A percentile compares a stretch with the other conserved stretches of the same genome.
Evolutionary conservation across 2,888 invertebrate genomes (phyloP).

Genomic region (Cacoxenus indagator): DNA sequence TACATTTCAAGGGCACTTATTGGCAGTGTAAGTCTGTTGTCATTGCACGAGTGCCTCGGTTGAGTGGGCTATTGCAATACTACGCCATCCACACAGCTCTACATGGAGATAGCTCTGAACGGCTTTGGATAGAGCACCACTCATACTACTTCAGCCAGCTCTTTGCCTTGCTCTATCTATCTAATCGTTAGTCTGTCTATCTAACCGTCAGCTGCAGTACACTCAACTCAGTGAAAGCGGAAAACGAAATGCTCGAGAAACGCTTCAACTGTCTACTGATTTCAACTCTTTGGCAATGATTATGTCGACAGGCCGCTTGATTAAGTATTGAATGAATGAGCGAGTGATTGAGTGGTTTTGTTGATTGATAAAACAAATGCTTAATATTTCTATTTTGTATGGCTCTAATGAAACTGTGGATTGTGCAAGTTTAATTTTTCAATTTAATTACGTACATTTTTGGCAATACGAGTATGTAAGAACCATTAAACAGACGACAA

Average conservation of each 20-base stretch:
- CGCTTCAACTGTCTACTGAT: constrained; percentile 51
- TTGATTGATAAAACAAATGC: constrained; percentile 32
- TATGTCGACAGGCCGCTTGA: constrained; percentile 36
- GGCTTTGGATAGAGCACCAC: background rate
- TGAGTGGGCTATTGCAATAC: constrained; percentile 14
- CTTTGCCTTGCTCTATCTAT: background rate
- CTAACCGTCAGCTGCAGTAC: constrained; percentile 41
- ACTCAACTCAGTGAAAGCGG: constrained; percentile 45
- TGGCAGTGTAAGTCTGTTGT: constrained; percentile 40
- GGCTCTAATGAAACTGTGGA: background rate
- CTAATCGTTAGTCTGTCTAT: background rate
- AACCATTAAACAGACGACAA: constrained; percentile 42
- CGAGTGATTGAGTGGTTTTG: constrained; percentile 38
- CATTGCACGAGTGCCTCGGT: constrained; percentile 2
- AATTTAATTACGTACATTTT: constrained; percentile 57
- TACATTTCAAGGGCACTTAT: constrained; percentile 57
- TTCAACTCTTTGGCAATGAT: constrained; percentile 44
- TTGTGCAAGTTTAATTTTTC: constrained; percentile 36
- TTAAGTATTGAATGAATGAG: constrained; percentile 23
- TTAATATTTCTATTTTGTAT: constrained; percentile 26
- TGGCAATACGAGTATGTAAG: constrained; percentile 44
- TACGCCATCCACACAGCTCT: background rate
- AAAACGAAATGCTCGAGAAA: constrained; percentile 51
- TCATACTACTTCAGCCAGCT: background rate
- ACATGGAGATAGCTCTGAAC: background rate